Base-by-base conservation (phyloP, 2,888 invertebrate species). In the Caenorhabditis panamensis region DNA sequence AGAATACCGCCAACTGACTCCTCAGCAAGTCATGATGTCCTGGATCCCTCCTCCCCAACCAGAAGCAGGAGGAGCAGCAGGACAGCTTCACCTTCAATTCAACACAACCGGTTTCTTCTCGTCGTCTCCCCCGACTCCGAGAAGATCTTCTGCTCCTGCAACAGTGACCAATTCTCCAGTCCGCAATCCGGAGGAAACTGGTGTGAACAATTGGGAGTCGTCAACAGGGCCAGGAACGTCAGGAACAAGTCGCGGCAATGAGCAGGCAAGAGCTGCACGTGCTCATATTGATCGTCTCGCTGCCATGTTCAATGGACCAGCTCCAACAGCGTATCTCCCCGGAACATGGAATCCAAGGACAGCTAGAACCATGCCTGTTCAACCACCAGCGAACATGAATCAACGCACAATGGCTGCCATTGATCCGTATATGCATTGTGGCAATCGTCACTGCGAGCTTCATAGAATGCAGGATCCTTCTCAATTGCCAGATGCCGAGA, bases 341-440 rank as follows among this genome's bases (percentile, higher is more conserved):
- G 41, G 41, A 13, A 13, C 41, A 9, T 13, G 41, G 13, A 54
- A n/a, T 26, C 49, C 49, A n/a, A 6, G 41, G 16, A 41, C 41
- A 2, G 41, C 5, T 11, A 41, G 41, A 41, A 41, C 8, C 16
- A 41, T 41, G 41, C 28, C 28, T 5, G 28, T 11, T n/a, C 28
- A 26, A 5, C 9, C 3, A 20, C 16, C 24, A 8, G 26, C 47
- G 24, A 51, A 36, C 16, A 20, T 13, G 0, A 36, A 44, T 16
- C 20, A 20, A 16, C 54, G 56, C 3, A 68, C 69, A n/a, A 64
- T 71, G 53, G 61, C 68, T 0, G 58, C 69, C 0, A 75, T 80
- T 13, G 79, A 80, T 75, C 79, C 79, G n/a, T 80, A 69, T 49
- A 54, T 80, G 64, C 6, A 16, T 1, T 80, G 79, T n/a, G 13